Conservation (phyloP, 2,113 vertebrate genomes). For the Desmodus rotundus region DNA sequence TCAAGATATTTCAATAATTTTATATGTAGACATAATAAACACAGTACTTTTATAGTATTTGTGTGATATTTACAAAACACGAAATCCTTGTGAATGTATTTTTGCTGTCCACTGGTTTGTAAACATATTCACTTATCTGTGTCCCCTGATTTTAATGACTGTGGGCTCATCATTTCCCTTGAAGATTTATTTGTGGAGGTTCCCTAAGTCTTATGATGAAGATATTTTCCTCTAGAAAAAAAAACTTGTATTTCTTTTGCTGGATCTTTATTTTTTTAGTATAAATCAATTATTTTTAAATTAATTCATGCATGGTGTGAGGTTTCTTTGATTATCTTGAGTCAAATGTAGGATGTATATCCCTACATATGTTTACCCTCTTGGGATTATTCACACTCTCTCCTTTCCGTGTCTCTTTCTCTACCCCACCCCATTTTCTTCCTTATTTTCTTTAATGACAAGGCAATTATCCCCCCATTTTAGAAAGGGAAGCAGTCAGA, state of each 20-base stretch:
- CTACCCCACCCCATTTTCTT: background rate
- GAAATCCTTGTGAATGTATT: background rate
- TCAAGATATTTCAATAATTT: constrained; percentile 26
- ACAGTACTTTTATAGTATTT: constrained; percentile 7
- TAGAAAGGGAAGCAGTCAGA: background rate
- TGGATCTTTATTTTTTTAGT: background rate
- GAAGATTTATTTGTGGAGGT: background rate
- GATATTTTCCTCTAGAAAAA: background rate
- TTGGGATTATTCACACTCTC: background rate
- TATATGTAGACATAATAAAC: background rate
- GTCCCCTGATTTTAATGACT: background rate
- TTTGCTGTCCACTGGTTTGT: background rate
- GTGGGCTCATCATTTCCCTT: background rate
- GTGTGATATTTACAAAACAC: background rate
- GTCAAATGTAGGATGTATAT: background rate
- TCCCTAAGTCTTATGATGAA: background rate
- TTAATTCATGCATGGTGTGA: background rate
- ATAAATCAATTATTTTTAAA: background rate
- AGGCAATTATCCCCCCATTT: background rate
- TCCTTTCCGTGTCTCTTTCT: background rate
- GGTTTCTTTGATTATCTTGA: background rate
- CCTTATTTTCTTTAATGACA: background rate
- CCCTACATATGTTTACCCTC: background rate
- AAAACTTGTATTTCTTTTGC: background rate
- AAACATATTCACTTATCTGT: background rate